Percentiles rank a stretch among this genome's conserved stretches.
Conservation (phyloP, 2,113 vertebrate species). For the Mandrillus leucophaeus region DNA sequence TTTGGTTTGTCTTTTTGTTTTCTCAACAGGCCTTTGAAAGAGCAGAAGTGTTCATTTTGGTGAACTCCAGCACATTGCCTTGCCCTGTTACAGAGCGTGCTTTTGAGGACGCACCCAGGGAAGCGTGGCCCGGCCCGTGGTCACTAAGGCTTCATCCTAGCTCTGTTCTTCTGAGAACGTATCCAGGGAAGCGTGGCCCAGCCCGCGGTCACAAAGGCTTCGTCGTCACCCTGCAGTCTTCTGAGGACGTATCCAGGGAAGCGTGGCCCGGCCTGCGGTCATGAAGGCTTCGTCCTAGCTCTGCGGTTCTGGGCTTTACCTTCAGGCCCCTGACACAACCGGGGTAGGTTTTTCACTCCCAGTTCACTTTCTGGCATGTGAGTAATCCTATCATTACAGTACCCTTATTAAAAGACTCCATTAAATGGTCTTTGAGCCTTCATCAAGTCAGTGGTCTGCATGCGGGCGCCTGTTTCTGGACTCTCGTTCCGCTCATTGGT, state of each 20-base stretch:
- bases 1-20: not conserved
- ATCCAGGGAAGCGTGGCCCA: too few species aligned
- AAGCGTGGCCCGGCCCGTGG: not conserved
- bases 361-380: not conserved
- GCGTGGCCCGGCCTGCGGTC: too few species aligned
- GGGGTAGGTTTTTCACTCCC: too few species aligned
- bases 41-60: not conserved
- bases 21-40: not conserved
- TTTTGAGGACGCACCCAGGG: not conserved
- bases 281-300: not conserved
- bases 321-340: not conserved
- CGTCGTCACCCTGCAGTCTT: too few species aligned
- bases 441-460: too few species aligned
- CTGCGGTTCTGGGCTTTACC: not conserved
- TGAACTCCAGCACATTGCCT: not conserved
- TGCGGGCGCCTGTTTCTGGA: rapidly evolving
- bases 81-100: too few species aligned
- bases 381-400: not conserved
- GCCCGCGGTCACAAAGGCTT: too few species aligned
- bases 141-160: not conserved
- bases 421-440: too few species aligned
- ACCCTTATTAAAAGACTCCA: not conserved
- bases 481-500: not conserved
- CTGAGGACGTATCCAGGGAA: too few species aligned
- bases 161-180: too few species aligned